phyloP scores from a whole-genome alignment of 92 coral and sea anemone species.

The Desmophyllum pertusum region DNA sequence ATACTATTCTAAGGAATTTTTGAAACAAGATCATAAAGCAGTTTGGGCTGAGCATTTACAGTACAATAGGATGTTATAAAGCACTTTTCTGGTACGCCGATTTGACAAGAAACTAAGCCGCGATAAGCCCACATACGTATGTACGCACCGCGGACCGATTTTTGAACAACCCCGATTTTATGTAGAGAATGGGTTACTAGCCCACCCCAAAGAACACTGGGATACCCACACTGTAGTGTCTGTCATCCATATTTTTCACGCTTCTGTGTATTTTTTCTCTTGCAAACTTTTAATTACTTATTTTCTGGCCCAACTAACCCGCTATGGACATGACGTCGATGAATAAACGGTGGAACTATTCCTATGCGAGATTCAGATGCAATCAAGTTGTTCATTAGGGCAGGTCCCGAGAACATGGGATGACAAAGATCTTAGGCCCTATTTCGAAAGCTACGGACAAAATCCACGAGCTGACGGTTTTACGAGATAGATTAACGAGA shows the following conservation, averaged over 20 bases:
- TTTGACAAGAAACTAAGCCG: too few species aligned
- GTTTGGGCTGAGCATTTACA: too few species aligned
- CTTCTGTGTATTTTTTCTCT: slow-evolving; percentile 28
- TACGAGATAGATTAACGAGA: slow-evolving; percentile 91
- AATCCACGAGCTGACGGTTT: slow-evolving; percentile 91
- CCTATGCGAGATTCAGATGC: slow-evolving; percentile 80
- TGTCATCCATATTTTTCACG: slow-evolving; percentile 39
- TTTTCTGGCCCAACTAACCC: slow-evolving; percentile 6
- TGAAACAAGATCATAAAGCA: too few species aligned
- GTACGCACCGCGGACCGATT: too few species aligned
- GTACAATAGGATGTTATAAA: too few species aligned
- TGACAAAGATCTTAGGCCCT: slow-evolving; percentile 89
- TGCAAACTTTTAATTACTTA: slow-evolving; percentile 35
- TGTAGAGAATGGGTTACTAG: slow-evolving; percentile 37
- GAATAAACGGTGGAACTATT: slow-evolving; percentile 79
- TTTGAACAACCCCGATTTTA: too few species aligned
- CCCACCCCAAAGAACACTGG: slow-evolving; percentile 61
- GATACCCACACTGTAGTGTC: slow-evolving; percentile 86
- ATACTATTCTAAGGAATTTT: too few species aligned
- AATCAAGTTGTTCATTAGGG: slow-evolving; percentile 91
- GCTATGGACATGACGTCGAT: slow-evolving; percentile 63
- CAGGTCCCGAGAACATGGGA: slow-evolving; percentile 99
- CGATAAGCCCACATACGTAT: too few species aligned
- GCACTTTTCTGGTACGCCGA: too few species aligned
- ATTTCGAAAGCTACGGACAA: slow-evolving; percentile 91